phyloP scores from a whole-genome alignment of 2,113 vertebrate species.

The Podiceps cristatus region DNA sequence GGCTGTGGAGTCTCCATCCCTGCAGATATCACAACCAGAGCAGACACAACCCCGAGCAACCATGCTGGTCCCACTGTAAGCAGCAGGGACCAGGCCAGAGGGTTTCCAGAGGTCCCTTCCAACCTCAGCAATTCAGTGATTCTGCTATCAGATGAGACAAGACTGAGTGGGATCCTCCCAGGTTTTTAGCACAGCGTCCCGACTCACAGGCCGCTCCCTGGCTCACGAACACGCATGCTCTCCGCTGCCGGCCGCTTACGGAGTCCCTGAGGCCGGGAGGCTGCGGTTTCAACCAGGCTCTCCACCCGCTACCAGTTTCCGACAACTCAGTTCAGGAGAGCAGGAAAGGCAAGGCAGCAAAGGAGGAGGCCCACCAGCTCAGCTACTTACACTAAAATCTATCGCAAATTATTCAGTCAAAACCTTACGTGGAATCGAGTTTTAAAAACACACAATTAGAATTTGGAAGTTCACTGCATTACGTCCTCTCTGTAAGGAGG shows the following conservation, averaged over 20 bases:
- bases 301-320: neutral
- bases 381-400: neutral
- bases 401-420: neutral
- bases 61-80: fast-evolving
- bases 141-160: neutral
- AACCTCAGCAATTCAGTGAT: neutral
- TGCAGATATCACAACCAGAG: neutral
- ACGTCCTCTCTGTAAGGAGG: neutral
- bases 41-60: neutral
- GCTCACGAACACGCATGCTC: fast-evolving
- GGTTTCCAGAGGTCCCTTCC: neutral
- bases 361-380: neutral
- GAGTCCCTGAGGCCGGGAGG: neutral
- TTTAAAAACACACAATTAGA: neutral
- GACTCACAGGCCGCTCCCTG: neutral
- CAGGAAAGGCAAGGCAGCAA: neutral
- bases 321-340: neutral
- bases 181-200: neutral
- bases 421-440: neutral
- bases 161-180: neutral
- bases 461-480: neutral
- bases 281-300: neutral
- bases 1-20: neutral
- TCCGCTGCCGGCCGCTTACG: neutral
- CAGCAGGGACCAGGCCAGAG: neutral